These are phyloP conservation scores for Cryptocephalus primarius DNA, from an alignment of 2,888 invertebrate species.

Conservation along the genomic window DNA sequence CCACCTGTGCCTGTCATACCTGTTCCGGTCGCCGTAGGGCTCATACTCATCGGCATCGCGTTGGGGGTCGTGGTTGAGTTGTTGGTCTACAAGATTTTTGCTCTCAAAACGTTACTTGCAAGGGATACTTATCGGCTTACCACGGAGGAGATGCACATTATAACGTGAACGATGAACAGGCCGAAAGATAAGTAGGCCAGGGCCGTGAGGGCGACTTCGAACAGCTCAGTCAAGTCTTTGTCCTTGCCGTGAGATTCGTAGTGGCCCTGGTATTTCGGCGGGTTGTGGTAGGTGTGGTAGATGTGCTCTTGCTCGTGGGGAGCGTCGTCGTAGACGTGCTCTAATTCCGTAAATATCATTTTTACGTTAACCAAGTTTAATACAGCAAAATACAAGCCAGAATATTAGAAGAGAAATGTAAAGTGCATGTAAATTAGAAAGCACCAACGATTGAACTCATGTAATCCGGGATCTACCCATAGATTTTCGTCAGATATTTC, in stretches of 20 bases:
- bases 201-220: constrained; percentile 71
- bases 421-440: no score
- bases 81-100: constrained; percentile 6
- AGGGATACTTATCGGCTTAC: constrained; percentile 33
- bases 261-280: constrained; percentile 29
- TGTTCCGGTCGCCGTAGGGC: constrained; percentile 37
- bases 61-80: constrained; percentile 22
- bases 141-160: constrained; percentile 59
- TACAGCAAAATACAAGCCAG: no score
- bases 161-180: constrained; percentile 66
- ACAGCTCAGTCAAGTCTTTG: constrained; percentile 58
- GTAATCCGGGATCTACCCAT: no score
- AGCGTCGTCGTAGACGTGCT: constrained; percentile 11
- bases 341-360: no score
- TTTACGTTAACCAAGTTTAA: no score
- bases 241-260: constrained; percentile 38
- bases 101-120: not conserved
- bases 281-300: constrained; percentile 18
- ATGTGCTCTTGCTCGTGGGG: constrained; percentile 15
- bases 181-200: constrained; percentile 73
- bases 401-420: no score
- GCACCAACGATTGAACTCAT: no score
- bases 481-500: no score
- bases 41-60: constrained; percentile 38
- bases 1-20: constrained; percentile 30